A percentile compares a stretch with the other conserved stretches of the same genome.
phyloP scores from a whole-genome alignment of 1,140 invertebrate genomes.

The Stegodyphus mimosarum region DNA sequence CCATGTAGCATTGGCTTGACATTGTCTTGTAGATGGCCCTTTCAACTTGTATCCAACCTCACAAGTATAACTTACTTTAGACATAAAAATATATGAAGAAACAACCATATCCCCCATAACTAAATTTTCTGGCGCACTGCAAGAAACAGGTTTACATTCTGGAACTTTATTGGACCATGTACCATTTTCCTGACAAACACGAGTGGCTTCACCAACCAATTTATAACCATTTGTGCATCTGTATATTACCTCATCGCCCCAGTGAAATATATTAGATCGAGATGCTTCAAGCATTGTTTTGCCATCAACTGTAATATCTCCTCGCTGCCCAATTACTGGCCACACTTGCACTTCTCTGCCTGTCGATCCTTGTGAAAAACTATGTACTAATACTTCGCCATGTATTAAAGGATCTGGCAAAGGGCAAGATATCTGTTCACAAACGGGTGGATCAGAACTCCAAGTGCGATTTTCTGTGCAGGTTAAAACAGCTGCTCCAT shows the following conservation, averaged over 20 bases:
- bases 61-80: constrained; percentile 82
- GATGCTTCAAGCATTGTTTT: constrained; percentile 47
- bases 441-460: constrained; percentile 61
- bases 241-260: constrained; percentile 78
- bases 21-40: constrained; percentile 75
- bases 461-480: constrained; percentile 52
- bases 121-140: constrained; percentile 73
- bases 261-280: constrained; percentile 49
- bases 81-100: constrained; percentile 82
- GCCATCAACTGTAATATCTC: constrained; percentile 57
- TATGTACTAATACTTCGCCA: constrained; percentile 54
- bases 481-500: constrained; percentile 42
- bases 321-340: constrained; percentile 29
- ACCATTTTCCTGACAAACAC: constrained; percentile 76
- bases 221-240: constrained; percentile 86
- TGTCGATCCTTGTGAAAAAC: constrained; percentile 43
- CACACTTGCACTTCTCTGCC: constrained; percentile 53
- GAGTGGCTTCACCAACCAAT: constrained; percentile 70
- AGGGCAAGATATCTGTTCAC: constrained; percentile 65
- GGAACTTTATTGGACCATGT: constrained; percentile 80
- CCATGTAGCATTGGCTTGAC: constrained; percentile 82
- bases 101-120: constrained; percentile 81
- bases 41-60: constrained; percentile 82
- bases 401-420: constrained; percentile 57
- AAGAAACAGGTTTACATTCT: constrained; percentile 76